Evolutionary conservation across 2,888 invertebrate species (phyloP).

Genomic region (Merodon equestris): DNA sequence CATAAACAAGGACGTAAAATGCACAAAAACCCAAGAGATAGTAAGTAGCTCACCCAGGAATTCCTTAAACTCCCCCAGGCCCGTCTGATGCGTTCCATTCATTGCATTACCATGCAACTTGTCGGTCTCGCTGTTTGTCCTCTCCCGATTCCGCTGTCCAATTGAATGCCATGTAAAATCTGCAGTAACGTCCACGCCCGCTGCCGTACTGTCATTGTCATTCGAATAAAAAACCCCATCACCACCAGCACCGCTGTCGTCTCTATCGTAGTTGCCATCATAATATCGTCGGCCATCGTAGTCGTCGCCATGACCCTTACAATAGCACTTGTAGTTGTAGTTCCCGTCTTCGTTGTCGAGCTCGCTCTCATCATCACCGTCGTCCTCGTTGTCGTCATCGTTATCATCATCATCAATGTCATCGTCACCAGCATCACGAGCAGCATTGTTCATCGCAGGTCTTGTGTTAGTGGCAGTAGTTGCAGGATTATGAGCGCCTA

Average conservation of each 20-base stretch:
- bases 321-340: no score
- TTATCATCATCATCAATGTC: constrained; percentile 1
- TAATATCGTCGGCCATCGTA: neutral
- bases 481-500: constrained; percentile 54
- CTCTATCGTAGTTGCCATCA: constrained; percentile 5
- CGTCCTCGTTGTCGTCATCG: no score
- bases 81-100: constrained; percentile 44
- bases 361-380: no score
- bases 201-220: constrained; percentile 3
- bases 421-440: neutral
- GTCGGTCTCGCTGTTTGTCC: constrained; percentile 2
- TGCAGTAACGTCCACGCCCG: constrained; percentile 12
- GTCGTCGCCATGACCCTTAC: no score
- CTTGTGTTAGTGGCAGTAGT: constrained; percentile 4
- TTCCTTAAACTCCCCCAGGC: constrained; percentile 52
- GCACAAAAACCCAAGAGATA: no score
- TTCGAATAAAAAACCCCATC: constrained; percentile 53
- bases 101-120: constrained; percentile 12
- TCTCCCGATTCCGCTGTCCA: constrained; percentile 31
- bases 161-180: constrained; percentile 39
- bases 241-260: constrained; percentile 49
- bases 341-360: no score
- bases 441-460: no score
- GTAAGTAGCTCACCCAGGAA: constrained; percentile 51
- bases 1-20: no score